A percentile compares a stretch with the other conserved stretches of the same genome.
Evolutionary conservation across 2,113 vertebrate species (phyloP).

Genomic region (Psittacara wagleri): DNA sequence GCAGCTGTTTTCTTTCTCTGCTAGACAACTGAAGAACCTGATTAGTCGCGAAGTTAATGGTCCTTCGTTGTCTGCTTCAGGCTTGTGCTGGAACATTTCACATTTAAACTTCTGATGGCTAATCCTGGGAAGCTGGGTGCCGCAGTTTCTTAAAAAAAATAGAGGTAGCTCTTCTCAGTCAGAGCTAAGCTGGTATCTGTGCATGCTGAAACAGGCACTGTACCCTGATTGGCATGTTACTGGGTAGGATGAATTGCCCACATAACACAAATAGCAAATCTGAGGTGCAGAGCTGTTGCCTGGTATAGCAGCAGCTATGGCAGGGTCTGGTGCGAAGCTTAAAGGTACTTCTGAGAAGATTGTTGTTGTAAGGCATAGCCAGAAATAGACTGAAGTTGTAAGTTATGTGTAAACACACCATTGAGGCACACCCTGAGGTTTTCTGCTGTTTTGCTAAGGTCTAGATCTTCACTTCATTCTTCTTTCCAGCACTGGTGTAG

Average conservation of each 20-base stretch:
- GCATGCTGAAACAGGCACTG: neutral
- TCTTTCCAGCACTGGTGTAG: neutral
- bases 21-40: neutral
- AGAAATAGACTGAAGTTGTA: neutral
- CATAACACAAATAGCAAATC: fast-evolving
- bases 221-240: neutral
- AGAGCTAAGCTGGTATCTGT: neutral
- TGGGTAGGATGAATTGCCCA: neutral
- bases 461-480: neutral
- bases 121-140: neutral
- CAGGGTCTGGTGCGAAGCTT: neutral
- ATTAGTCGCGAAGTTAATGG: neutral
- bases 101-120: neutral
- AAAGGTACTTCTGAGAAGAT: neutral
- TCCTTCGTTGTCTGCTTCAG: neutral
- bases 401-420: neutral
- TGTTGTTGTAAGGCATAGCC: neutral
- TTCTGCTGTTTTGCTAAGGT: neutral
- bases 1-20: neutral
- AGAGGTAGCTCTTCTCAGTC: neutral
- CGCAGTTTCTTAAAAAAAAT: neutral
- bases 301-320: neutral
- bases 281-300: neutral
- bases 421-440: neutral
- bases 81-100: neutral